Evolutionary conservation across 2,888 invertebrate species (phyloP).

Genomic region (Mamestra brassicae): DNA sequence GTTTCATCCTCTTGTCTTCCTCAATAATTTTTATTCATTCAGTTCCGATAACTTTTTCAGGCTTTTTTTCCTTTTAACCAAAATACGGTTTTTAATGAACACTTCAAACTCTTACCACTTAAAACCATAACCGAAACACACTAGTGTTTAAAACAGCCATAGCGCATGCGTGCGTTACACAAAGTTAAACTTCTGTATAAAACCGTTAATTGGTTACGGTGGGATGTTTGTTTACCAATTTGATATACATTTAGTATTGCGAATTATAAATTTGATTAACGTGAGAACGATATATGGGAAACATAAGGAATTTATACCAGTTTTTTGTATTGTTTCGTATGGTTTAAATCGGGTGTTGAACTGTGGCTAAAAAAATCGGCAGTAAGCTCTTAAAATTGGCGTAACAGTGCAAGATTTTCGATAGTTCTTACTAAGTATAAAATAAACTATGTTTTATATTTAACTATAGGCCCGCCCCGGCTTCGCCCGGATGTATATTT

Average conservation of each 20-base stretch:
- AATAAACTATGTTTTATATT: too few species aligned
- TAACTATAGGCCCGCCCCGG: too few species aligned
- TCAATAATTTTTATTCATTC: too few species aligned
- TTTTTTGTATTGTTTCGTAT: constrained; percentile 44
- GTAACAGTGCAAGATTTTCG: background rate
- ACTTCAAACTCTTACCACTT: background rate
- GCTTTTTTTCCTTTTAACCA: background rate
- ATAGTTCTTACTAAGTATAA: background rate
- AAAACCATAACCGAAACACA: constrained; percentile 22
- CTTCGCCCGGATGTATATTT: too few species aligned
- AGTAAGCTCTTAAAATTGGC: constrained; percentile 4
- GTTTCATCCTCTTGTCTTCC: too few species aligned
- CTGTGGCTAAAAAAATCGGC: constrained; percentile 37
- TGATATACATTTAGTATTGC: constrained; percentile 81
- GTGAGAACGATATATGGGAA: constrained; percentile 84
- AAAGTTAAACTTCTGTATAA: constrained; percentile 62
- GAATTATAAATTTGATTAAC: constrained; percentile 84
- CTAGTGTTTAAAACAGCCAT: background rate
- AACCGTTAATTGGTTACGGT: constrained; percentile 57
- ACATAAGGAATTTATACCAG: constrained; percentile 61
- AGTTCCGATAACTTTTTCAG: background rate
- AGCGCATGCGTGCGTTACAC: constrained; percentile 44
- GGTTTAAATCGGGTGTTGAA: constrained; percentile 61
- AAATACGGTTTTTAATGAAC: background rate
- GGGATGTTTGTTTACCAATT: constrained; percentile 86